Evolutionary conservation across 1,140 invertebrate genomes (phyloP).

Genomic region (Meloidogyne floridensis): DNA sequence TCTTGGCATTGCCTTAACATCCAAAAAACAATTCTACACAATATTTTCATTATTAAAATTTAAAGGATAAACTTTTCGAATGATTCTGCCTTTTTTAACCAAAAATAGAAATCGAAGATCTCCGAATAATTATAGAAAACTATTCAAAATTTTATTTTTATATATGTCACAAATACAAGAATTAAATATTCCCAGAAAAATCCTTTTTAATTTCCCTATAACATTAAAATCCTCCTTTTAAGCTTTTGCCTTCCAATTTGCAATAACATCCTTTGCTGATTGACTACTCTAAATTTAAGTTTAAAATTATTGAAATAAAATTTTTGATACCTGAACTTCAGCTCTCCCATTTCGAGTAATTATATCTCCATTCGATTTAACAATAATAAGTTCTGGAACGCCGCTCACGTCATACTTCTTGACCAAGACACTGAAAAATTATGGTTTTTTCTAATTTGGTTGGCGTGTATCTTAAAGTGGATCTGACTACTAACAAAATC

Average conservation of each 20-base stretch:
- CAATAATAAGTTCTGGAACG: constrained; percentile 57
- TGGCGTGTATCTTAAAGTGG: no score
- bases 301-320: neutral
- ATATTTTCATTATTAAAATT: neutral
- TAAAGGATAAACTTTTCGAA: neutral
- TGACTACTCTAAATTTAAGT: neutral
- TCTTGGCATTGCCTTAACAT: neutral
- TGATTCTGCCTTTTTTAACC: neutral
- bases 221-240: no score
- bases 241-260: neutral
- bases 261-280: neutral
- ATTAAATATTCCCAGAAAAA: no score
- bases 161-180: no score
- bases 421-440: constrained; percentile 30
- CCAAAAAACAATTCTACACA: neutral
- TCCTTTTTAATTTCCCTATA: no score
- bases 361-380: constrained; percentile 55
- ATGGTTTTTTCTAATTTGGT: no score
- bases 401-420: constrained; percentile 54
- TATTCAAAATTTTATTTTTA: no score
- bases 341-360: constrained; percentile 41
- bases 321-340: constrained; percentile 26
- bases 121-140: no score
- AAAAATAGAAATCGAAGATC: no score
- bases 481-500: no score